Evolutionary conservation across 2,113 vertebrate genomes (phyloP).

Genomic region (Rousettus leschenaultii): DNA sequence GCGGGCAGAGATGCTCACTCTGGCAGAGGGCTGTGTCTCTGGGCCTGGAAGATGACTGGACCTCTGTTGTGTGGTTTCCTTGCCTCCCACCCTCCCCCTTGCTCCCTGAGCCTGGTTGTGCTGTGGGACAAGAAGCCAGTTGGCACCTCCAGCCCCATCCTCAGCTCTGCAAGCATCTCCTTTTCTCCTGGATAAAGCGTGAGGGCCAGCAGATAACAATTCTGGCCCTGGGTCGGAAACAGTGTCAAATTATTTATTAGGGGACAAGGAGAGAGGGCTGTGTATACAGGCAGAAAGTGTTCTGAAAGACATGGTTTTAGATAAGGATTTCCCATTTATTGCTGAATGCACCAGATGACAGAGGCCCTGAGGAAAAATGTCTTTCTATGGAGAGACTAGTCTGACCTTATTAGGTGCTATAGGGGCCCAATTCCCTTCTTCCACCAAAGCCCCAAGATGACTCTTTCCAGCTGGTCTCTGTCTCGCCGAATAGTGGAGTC

Average conservation of each 20-base stretch:
- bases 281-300: background rate
- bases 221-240: background rate
- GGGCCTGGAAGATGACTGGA: background rate
- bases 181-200: background rate
- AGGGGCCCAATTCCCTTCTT: background rate
- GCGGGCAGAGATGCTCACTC: background rate
- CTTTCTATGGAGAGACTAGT: background rate
- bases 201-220: background rate
- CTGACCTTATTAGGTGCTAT: background rate
- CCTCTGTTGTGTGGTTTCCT: background rate
- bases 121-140: background rate
- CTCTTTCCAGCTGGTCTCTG: conserved; percentile 22
- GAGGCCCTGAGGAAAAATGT: background rate
- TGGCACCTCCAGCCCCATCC: background rate
- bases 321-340: background rate
- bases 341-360: background rate
- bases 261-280: background rate
- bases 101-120: background rate
- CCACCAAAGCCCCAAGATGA: background rate
- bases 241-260: background rate
- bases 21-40: background rate
- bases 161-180: background rate
- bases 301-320: background rate
- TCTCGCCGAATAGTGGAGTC: background rate
- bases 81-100: background rate